phyloP scores from a whole-genome alignment of 2,888 invertebrate genomes.

The Eupeodes latifasciatus region DNA sequence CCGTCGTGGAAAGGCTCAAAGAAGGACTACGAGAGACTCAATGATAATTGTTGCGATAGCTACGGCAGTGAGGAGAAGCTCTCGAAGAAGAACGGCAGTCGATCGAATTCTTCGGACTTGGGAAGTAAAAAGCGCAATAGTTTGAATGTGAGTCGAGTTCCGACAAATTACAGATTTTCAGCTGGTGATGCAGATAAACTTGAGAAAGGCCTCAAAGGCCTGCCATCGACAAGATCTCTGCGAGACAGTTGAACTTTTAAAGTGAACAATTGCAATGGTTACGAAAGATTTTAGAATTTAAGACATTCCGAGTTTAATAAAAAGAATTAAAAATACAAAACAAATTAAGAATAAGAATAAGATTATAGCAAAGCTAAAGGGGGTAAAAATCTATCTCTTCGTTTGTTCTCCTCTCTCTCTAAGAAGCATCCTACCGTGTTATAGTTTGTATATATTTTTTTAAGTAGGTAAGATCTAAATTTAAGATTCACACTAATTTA shows the following conservation, averaged over 20 bases:
- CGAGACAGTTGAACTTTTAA: conserved; percentile 85
- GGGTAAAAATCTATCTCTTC: conserved; percentile 30
- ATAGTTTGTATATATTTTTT: conserved; percentile 51
- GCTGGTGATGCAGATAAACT: conserved; percentile 89
- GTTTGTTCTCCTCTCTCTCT: conserved; percentile 53
- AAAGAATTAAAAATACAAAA: background rate
- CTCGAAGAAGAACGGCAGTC: conserved; percentile 77
- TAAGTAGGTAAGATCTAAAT: background rate
- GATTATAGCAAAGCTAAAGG: conserved; percentile 14
- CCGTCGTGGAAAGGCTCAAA: conserved; percentile 81
- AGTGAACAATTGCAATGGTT: conserved; percentile 53
- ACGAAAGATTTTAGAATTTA: conserved; percentile 67
- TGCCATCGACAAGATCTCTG: conserved; percentile 88
- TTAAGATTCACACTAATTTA: background rate
- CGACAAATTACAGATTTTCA: conserved; percentile 87
- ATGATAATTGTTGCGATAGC: conserved; percentile 80
- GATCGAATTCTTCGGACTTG: conserved; percentile 76
- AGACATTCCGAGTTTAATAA: conserved; percentile 11
- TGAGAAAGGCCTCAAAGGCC: conserved; percentile 85
- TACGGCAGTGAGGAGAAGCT: conserved; percentile 78
- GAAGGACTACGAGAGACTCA: conserved; percentile 81
- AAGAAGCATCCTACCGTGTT: conserved; percentile 51
- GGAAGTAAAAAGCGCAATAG: conserved; percentile 77
- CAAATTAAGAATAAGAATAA: background rate
- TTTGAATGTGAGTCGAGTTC: conserved; percentile 69